These are phyloP conservation scores for Thymelicus sylvestris DNA, from an alignment of 2,888 invertebrate genomes.

Conservation along the genomic window DNA sequence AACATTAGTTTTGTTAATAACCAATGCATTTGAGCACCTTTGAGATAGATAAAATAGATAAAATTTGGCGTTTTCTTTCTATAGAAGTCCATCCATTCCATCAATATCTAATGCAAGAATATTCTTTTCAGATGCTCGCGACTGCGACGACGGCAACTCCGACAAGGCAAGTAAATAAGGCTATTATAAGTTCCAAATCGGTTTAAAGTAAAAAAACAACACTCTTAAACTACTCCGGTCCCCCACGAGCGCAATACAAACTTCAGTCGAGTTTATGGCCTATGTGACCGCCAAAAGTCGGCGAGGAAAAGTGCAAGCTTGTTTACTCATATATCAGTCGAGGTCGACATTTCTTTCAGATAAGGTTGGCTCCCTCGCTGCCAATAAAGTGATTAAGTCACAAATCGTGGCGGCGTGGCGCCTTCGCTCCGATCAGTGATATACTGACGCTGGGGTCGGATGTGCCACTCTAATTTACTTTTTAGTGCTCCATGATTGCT, in stretches of 20 bases:
- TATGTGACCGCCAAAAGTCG: slow-evolving; percentile 79
- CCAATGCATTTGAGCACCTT: no score
- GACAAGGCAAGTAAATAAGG: slow-evolving; percentile 68
- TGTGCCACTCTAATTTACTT: slow-evolving; percentile 38
- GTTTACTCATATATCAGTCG: slow-evolving; percentile 81
- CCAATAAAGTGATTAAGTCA: slow-evolving; percentile 85
- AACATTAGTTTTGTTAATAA: no score
- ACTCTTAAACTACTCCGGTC: slow-evolving; percentile 56
- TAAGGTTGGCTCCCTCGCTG: slow-evolving; percentile 78
- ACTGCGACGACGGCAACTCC: slow-evolving; percentile 65
- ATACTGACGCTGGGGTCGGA: slow-evolving; percentile 41
- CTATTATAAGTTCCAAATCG: slow-evolving; percentile 47
- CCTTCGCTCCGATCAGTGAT: slow-evolving; percentile 46
- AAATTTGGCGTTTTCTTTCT: no score
- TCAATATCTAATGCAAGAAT: slow-evolving; percentile 38
- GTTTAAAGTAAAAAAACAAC: slow-evolving; percentile 56
- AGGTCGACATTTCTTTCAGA: slow-evolving; percentile 78
- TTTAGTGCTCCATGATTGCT: slow-evolving; percentile 32
- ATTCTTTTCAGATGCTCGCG: slow-evolving; percentile 74
- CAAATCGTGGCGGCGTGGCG: slow-evolving; percentile 74
- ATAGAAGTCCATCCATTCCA: neutral
- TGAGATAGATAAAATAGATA: no score
- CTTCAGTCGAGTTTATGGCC: slow-evolving; percentile 74
- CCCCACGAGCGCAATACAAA: slow-evolving; percentile 73
- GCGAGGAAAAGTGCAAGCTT: slow-evolving; percentile 80